A percentile compares a stretch with the other conserved stretches of the same genome.
phyloP scores from a whole-genome alignment of 1,140 invertebrate genomes.

The Philaenus spumarius region DNA sequence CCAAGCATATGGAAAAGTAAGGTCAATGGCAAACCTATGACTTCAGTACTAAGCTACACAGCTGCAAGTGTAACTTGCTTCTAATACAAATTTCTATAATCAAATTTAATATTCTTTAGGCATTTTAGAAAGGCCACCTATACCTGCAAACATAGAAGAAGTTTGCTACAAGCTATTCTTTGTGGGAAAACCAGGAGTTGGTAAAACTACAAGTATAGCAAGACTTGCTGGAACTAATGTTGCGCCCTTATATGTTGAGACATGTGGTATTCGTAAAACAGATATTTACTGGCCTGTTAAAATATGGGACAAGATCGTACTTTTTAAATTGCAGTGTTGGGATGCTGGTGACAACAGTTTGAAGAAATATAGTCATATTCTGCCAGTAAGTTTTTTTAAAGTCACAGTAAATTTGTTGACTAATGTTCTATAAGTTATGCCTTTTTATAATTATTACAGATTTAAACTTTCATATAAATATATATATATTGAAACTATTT shows the following conservation, averaged over 20 bases:
- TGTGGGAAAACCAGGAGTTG: constrained; percentile 48
- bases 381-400: constrained; percentile 42
- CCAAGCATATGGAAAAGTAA: too few relatives aligned
- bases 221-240: constrained; percentile 42
- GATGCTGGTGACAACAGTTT: constrained; percentile 50
- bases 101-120: too few relatives aligned
- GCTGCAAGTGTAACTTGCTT: too few relatives aligned
- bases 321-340: constrained; percentile 54
- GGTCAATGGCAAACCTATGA: too few relatives aligned
- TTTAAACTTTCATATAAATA: too few relatives aligned
- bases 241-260: constrained; percentile 43
- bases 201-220: constrained; percentile 48
- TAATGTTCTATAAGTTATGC: too few relatives aligned
- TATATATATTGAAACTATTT: too few relatives aligned
- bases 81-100: too few relatives aligned
- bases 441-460: too few relatives aligned
- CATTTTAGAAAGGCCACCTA: constrained; percentile 46
- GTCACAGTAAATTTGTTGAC: too few relatives aligned
- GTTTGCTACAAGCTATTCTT: constrained; percentile 53
- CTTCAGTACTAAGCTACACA: too few relatives aligned
- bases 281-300: constrained; percentile 53
- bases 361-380: constrained; percentile 53
- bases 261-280: constrained; percentile 49
- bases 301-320: constrained; percentile 47
- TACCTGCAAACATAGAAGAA: constrained; percentile 46